Percentiles rank a stretch among this genome's conserved stretches.
These are phyloP conservation scores for Apodemia duryi DNA, from an alignment of 2,888 invertebrate genomes.

Conservation along the genomic window DNA sequence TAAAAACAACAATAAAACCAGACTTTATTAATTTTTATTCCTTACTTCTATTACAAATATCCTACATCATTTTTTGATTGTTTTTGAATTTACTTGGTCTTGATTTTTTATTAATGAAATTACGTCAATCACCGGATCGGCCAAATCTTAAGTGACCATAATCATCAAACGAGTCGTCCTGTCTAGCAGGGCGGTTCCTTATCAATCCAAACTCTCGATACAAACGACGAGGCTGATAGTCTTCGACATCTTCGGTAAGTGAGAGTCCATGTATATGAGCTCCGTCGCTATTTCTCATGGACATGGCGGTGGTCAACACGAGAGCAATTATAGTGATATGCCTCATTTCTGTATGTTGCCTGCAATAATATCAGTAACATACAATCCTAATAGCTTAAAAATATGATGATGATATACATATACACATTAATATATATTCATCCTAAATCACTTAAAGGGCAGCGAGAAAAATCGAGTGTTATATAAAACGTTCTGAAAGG, in stretches of 20 bases:
- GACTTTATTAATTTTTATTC: slow-evolving; percentile 38
- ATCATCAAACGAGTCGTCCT: slow-evolving; percentile 85
- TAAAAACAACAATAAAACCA: slow-evolving; percentile 36
- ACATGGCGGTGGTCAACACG: slow-evolving; percentile 42
- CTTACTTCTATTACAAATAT: slow-evolving; percentile 9
- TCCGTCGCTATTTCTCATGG: slow-evolving; percentile 49
- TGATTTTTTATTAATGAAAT: slow-evolving; percentile 23
- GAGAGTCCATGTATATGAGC: slow-evolving; percentile 43
- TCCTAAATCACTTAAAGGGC: too few relatives aligned
- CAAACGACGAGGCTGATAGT: slow-evolving; percentile 46
- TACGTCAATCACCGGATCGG: slow-evolving; percentile 73
- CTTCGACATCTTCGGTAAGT: slow-evolving; percentile 58
- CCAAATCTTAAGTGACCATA: slow-evolving; percentile 88
- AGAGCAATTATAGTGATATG: slow-evolving; percentile 45
- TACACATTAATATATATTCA: too few relatives aligned
- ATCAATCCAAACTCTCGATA: slow-evolving; percentile 82
- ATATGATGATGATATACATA: too few relatives aligned
- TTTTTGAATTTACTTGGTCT: slow-evolving; percentile 22
- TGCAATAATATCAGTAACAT: too few relatives aligned
- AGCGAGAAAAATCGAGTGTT: too few relatives aligned
- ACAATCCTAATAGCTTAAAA: too few relatives aligned
- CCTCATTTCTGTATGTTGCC: slow-evolving; percentile 44
- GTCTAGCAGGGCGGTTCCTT: slow-evolving; percentile 47
- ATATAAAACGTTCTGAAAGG: too few relatives aligned
- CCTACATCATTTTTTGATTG: too few relatives aligned